Conservation (phyloP, 2,113 vertebrate genomes). For the Lipophrys pholis region DNA sequence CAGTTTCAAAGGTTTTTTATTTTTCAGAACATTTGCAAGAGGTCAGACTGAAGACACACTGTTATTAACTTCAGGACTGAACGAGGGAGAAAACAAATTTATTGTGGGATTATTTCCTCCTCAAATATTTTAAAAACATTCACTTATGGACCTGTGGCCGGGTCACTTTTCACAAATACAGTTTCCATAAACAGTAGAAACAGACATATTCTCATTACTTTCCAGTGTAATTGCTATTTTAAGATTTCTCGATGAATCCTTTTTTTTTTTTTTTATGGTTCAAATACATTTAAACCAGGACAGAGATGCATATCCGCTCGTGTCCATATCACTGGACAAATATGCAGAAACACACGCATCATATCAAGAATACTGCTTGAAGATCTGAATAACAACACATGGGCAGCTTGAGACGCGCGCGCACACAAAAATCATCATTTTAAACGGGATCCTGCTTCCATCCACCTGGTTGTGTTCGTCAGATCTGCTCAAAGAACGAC, state of each 20-base stretch:
- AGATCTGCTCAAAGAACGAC: not conserved
- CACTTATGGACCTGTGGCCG: constrained; percentile 34
- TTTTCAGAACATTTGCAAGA: constrained; percentile 57
- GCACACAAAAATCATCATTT: constrained; percentile 9
- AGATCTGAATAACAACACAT: constrained; percentile 16
- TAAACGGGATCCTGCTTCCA: constrained; percentile 1
- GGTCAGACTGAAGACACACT: constrained; percentile 38
- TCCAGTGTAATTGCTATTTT: not conserved
- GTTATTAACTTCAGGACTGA: constrained; percentile 43
- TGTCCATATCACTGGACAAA: not conserved
- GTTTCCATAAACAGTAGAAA: constrained; percentile 50
- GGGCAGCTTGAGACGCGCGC: constrained; percentile 12
- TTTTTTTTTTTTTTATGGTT: not conserved
- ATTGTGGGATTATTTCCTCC: constrained; percentile 15
- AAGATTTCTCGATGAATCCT: not conserved
- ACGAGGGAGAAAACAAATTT: constrained; percentile 24
- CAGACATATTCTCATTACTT: constrained; percentile 27
- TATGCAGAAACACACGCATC: constrained; percentile 6
- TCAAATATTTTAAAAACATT: constrained; percentile 44
- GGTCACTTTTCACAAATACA: constrained; percentile 37
- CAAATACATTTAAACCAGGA: constrained; percentile 15
- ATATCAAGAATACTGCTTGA: constrained; percentile 13
- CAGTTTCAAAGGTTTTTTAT: constrained; percentile 39
- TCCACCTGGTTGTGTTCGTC: not conserved
- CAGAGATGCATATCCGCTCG: not conserved